Base-by-base conservation (phyloP, 2,113 vertebrate species). In the Orycteropus afer region DNA sequence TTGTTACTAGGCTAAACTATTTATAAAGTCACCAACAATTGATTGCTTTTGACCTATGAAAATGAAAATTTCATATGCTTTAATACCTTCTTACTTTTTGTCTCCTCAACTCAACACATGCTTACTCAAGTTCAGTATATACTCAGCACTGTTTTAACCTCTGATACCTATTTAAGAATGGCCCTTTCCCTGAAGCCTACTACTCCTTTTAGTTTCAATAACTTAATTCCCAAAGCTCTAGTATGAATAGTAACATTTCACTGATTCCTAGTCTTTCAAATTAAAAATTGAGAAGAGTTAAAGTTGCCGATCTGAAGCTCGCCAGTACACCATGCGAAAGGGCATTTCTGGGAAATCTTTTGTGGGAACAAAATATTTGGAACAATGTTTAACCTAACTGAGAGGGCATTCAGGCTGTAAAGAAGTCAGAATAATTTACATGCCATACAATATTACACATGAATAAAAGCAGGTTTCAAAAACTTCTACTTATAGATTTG, bases 381-480 rank as follows among this genome's bases (percentile, higher is more conserved):
- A 93, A 86, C 8, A 49, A 55, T 82, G 45, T 67, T 71, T 93
- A 96, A 90, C n/a, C n/a, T n/a, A n/a, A 15, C 65, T 65, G 42
- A 89, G 40, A 95, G 55, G 90, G 15, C n/a, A 74, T 55, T 74
- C 18, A 90, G 40, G 20, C 12, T 94, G n/a, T 47, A 87, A 91
- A 90, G 51, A 17, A 84, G 47, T 80, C 40, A 69, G 45, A 47
- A 94, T 40, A 86, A 90, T 74, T 92, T 61, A 90, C 9, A 80
- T n/a, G 32, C 73, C 15, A 78, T 83, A 71, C 51, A 91, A 53
- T 59, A 93, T 27, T 80, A 83, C 49, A 86, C 40, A 95, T 61
- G 51, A 74, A 91, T 69, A 94, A 89, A 93, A 91, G 51, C 57
- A 17, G 32, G 25, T 59, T 81, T 95, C 82, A 67, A 91, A 93